These are phyloP conservation scores for Panurus biarmicus DNA, from an alignment of 2,113 vertebrate genomes.

Conservation along the genomic window DNA sequence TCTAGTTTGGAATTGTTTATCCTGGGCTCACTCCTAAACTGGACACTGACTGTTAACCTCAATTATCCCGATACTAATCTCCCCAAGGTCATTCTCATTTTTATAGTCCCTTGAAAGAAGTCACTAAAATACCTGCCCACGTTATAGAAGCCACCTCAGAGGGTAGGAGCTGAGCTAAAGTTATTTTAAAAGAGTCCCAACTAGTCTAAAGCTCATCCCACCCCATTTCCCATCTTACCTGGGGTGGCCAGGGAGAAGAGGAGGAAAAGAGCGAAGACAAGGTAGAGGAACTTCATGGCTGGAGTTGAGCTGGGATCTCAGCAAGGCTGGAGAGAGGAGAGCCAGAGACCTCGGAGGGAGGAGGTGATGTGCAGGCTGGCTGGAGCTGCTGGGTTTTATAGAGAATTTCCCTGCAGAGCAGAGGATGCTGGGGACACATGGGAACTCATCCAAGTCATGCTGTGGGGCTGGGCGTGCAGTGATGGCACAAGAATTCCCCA, in stretches of 20 bases:
- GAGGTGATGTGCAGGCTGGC: not conserved
- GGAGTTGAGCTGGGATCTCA: not conserved
- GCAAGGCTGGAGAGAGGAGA: not conserved
- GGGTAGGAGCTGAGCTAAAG: not conserved
- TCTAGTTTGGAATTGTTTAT: not conserved
- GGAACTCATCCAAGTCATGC: not conserved
- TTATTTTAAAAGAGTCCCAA: not conserved
- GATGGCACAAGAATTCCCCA: not conserved
- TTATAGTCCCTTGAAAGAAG: not conserved
- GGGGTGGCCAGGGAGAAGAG: slow-evolving; percentile 30
- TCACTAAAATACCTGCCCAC: not conserved
- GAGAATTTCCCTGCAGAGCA: not conserved
- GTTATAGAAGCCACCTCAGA: not conserved
- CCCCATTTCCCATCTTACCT: slow-evolving; percentile 11
- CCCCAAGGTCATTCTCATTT: not conserved
- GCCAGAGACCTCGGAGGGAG: not conserved
- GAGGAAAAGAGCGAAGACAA: not conserved
- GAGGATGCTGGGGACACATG: not conserved
- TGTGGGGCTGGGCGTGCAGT: accelerated
- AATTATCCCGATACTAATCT: not conserved
- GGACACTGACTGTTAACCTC: not conserved
- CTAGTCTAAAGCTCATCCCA: not conserved
- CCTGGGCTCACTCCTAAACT: not conserved
- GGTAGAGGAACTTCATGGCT: slow-evolving; percentile 48
- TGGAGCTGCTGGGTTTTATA: slow-evolving; percentile 29